Evolutionary conservation across 1,140 invertebrate genomes (phyloP).

Genomic region (Nixonia krombeini): DNA sequence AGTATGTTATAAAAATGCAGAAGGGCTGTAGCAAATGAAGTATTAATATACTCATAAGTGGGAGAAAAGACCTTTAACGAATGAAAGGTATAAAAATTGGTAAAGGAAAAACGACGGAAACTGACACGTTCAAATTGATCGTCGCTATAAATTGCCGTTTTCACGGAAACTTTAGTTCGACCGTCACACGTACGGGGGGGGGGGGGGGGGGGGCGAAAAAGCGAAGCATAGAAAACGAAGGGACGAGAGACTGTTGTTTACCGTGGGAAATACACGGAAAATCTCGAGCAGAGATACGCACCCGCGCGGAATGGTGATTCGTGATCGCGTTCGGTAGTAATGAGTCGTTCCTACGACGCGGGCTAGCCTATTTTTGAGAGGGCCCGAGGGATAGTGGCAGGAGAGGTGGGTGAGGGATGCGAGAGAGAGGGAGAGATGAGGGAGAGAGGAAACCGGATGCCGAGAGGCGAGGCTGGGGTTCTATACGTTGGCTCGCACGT

Average conservation of each 20-base stretch:
- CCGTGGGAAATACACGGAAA: not conserved
- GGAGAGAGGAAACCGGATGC: constrained; percentile 49
- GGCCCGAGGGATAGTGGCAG: constrained; percentile 21
- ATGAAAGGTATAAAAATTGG: no score
- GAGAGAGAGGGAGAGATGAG: constrained; percentile 1
- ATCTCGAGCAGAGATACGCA: constrained; percentile 26
- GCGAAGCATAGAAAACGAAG: not conserved
- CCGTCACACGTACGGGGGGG: constrained; percentile 6
- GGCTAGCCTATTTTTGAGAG: constrained; percentile 66
- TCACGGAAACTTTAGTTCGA: no score
- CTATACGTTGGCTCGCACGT: constrained; percentile 67
- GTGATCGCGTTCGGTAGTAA: constrained; percentile 28
- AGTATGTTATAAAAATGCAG: no score
- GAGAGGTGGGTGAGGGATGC: constrained; percentile 4
- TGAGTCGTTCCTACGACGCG: constrained; percentile 42
- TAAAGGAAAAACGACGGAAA: not conserved
- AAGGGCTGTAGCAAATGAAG: no score
- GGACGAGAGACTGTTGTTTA: constrained; percentile 4
- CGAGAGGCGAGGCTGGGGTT: constrained; percentile 53
- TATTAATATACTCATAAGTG: no score
- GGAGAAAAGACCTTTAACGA: no score
- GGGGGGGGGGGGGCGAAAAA: not conserved
- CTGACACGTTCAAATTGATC: no score
- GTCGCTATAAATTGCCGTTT: no score
- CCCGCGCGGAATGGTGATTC: constrained; percentile 25